Base-by-base conservation (phyloP, 2,888 invertebrate genomes). In the Alviniconcha strummeri region DNA sequence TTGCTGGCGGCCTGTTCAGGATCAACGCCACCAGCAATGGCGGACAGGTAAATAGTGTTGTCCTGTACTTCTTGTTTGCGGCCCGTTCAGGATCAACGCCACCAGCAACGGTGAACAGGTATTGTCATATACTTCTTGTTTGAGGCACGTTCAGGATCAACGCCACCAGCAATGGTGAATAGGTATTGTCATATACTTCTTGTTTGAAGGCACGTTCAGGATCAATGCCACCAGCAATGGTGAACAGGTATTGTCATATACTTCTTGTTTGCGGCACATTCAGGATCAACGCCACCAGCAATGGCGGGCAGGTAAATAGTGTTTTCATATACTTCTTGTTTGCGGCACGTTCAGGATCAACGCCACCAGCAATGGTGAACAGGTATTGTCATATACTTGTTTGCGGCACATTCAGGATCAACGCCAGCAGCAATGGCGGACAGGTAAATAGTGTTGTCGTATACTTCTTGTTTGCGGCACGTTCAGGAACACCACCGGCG, bases 1-100 rank as follows among this genome's bases (percentile, higher is more conserved):
- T 36, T 36, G 88, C 87, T 75, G 89, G 88, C 4, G 89, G 89
- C 0, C 69, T 85, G 1, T 83, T 85, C 69, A 71, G 89, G 52
- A 89, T 89, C 81, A 87, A 91, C 88, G 87, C 89, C 72, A 84
- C 90, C 85, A 89, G 90, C 82, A 85, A 90, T 85, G 88, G 90
- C 78, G 88, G 90, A 85, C 90, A 90, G 88, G 89, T 89, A 36
- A 36, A 36, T 36, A 36, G 36, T 36, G 3, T 36, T 64, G 13
- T 11, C 17, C 15, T 15, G 1, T 64, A 15, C 13, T 17, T 17
- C 64, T 64, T 3, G 13, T 15, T 64, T 11, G 64, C 17, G 64
- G 11, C 36, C 36, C 36, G 36, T 36, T 36, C 36, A 36, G 79
- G 88, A 36, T 36, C 36, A 36, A 36, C 36, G 3, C 36, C 36